Percentiles rank a stretch among this genome's conserved stretches.
Evolutionary conservation across 1,140 invertebrate genomes (phyloP).

Genomic region (Bombus consobrinus): DNA sequence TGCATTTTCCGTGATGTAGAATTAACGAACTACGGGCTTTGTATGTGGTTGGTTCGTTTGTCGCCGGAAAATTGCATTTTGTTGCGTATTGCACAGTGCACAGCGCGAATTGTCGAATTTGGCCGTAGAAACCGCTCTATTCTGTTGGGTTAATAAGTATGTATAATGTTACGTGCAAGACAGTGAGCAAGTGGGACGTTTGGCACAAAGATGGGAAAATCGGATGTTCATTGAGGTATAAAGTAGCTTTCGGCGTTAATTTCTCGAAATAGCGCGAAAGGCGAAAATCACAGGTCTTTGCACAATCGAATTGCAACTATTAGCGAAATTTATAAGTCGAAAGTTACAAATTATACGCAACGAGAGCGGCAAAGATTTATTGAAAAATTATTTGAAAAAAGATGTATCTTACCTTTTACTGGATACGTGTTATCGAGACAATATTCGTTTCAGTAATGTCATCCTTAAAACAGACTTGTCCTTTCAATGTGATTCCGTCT

Average conservation of each 20-base stretch:
- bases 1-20: background rate
- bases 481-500: background rate
- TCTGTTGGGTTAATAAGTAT: background rate
- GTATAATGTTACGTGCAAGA: background rate
- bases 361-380: too few relatives aligned
- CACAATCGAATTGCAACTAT: too few relatives aligned
- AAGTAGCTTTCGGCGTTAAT: background rate
- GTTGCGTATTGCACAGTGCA: background rate
- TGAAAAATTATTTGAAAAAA: too few relatives aligned
- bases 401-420: too few relatives aligned
- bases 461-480: background rate
- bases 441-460: background rate
- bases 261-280: background rate
- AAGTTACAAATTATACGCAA: too few relatives aligned
- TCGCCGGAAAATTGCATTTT: background rate
- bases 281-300: background rate
- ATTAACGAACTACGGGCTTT: background rate
- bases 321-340: too few relatives aligned
- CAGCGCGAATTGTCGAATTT: background rate
- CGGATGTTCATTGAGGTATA: background rate
- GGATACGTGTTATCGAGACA: too few relatives aligned
- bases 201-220: background rate
- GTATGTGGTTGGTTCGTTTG: background rate
- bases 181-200: background rate
- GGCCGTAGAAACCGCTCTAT: background rate